These are phyloP conservation scores for Tragelaphus strepsiceros DNA, from an alignment of 2,113 vertebrate species.

Conservation along the genomic window DNA sequence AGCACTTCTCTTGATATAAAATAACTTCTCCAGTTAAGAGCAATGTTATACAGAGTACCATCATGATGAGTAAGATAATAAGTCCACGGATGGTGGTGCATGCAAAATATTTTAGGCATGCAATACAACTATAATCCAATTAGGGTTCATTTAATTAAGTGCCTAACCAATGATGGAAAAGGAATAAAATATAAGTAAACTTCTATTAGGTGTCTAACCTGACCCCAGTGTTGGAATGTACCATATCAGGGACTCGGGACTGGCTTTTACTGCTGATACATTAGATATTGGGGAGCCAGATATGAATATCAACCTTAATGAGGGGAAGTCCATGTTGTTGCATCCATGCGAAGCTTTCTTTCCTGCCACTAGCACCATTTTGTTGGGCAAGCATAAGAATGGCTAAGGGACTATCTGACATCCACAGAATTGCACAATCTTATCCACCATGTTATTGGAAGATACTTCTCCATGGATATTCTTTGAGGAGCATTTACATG, in stretches of 20 bases:
- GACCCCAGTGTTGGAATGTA: not conserved
- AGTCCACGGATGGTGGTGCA: not conserved
- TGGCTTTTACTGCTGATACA: not conserved
- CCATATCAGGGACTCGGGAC: not conserved
- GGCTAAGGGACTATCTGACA: not conserved
- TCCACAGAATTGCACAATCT: not conserved
- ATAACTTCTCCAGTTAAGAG: not conserved
- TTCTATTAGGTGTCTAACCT: not conserved
- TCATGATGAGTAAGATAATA: not conserved
- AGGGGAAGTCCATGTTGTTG: not conserved
- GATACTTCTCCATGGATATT: not conserved
- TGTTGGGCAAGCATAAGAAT: not conserved
- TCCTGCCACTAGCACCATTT: not conserved
- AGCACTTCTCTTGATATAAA: not conserved
- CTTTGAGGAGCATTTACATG: not conserved
- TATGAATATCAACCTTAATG: not conserved
- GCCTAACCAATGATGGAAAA: not conserved
- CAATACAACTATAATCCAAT: not conserved
- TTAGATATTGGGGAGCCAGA: not conserved
- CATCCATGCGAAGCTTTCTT: not conserved
- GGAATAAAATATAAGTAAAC: not conserved
- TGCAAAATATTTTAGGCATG: not conserved
- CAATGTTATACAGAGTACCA: not conserved
- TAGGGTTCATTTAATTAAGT: not conserved
- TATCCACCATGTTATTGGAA: not conserved